Base-by-base conservation (phyloP, 53 echinoderm and acorn worm genomes). In the Henricia sp. region DNA sequence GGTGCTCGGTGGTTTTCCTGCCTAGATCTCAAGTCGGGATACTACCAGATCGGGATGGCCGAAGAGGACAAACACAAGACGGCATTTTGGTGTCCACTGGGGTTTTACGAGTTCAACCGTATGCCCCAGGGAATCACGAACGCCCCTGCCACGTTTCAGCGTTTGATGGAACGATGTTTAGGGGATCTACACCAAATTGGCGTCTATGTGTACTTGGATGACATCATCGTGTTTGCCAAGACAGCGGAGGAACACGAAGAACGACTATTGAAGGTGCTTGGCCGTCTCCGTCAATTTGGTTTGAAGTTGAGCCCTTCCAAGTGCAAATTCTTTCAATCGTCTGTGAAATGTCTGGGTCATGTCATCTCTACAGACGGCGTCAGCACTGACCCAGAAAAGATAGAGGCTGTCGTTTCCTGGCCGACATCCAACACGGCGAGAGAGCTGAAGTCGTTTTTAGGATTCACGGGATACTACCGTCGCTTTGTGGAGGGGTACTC, bases 381-480 rank as follows among this genome's bases (percentile, higher is more conserved):
- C 16, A 66, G 63, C 38, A 89, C 92, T 0, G 89, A 92, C 67
- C 89, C 89, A 12, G 48, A 37, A 63, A 89, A 92, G 86, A 67
- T 92, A 17, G 56, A 82, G 11, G 85, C 89, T 6, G 89, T 89
- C 17, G 72, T 53, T 29, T 43, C 82, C 27, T 92, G 93, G 89
- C 86, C 93, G 14, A 43, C 68, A n/a, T n/a, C n/a, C n/a, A n/a
- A n/a, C n/a, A n/a, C 72, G 63, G 87, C 68, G 0, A 52, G 43
- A 26, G 90, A 90, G 51, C 44, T 93, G 4, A 90, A 90, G 50
- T 87, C 84, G 3, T 90, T 90, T 33, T 71, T 90, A 24, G 90
- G 90, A 13, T 90, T 93, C 53, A 72, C 93, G 3, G 93, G 93
- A 0, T 92, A 92, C 44, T 89, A 92, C 27, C 70, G 93, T 37